These are phyloP conservation scores for Catalaphyllia jardinei DNA, from an alignment of 64 coral and sea anemone species.

Conservation along the genomic window DNA sequence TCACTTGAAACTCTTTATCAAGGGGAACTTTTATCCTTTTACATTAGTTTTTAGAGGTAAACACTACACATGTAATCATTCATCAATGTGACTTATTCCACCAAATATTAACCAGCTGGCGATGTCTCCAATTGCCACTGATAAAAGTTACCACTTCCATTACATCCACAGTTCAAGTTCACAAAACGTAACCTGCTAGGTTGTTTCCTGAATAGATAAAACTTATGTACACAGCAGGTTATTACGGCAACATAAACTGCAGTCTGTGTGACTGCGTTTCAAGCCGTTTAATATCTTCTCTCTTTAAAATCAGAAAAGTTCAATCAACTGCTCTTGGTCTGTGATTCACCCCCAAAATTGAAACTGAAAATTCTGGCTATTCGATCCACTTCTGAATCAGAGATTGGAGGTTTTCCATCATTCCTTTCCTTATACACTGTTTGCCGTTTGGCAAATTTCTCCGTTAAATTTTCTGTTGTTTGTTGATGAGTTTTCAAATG, in stretches of 20 bases:
- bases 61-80: no score
- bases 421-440: slow-evolving; percentile 23
- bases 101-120: no score
- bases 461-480: slow-evolving; percentile 6
- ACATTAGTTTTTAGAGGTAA: no score
- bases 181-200: no score
- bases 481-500: not conserved
- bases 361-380: slow-evolving; percentile 63
- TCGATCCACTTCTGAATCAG: slow-evolving; percentile 45
- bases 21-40: no score
- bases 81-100: no score
- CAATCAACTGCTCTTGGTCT: not conserved
- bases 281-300: no score
- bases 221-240: not conserved
- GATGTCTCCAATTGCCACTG: no score
- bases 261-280: no score
- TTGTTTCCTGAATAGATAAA: not conserved
- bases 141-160: no score
- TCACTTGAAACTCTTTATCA: no score
- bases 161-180: no score
- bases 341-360: slow-evolving; percentile 1
- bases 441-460: slow-evolving; percentile 39
- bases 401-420: slow-evolving; percentile 28
- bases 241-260: not conserved
- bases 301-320: not conserved